Evolutionary conservation across 2,113 vertebrate genomes (phyloP), one percentile per base, ranked within the genome.

Genomic region (Odontesthes bonariensis): DNA sequence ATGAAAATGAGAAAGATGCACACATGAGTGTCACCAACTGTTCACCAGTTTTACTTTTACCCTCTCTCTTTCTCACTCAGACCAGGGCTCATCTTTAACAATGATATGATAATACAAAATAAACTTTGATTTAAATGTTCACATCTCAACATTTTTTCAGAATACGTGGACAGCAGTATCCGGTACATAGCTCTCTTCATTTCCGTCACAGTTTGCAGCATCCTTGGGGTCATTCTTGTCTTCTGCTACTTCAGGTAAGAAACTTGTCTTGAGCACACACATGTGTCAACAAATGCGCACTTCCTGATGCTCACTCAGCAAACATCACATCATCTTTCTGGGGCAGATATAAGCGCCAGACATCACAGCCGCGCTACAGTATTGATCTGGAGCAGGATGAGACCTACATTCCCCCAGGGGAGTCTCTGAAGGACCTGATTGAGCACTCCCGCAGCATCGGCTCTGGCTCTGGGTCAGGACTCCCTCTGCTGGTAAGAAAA

Each of bases 391-490:
- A 98, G 83, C 96, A 97, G 85, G 96, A 97, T 2, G 97, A 98
- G 85, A 96, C 94, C 1, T 99, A 93, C 88, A 98, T 98, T 73
- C 96, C 97, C 14, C 91, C 96, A 0, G 96, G 97, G 61, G 98
- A 99, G 69, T 97, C 97, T 11, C 94, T 99, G 84, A 97, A 96
- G 82, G 98, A 99, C 87, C 88, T 99, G 20, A 98, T 99, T 0
- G 96, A 99, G 76, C 97, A 98, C 83, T 98, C 97, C 12, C 96
- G 96, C 81, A 99, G 97, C 86, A 95, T 97, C 0, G 98, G 98
- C 52, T 99, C 98, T 0, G 98, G 98, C 63, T 99, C 98, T 4
- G 98, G 98, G 14, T 99, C 98, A 8, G 98, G 98, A 69, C 97
- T 99, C 96, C 98, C 98, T 95, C 96, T 99, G 80, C 96, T 99